Base-by-base conservation (phyloP, 1,140 invertebrate species). In the Holotrichia oblita region DNA sequence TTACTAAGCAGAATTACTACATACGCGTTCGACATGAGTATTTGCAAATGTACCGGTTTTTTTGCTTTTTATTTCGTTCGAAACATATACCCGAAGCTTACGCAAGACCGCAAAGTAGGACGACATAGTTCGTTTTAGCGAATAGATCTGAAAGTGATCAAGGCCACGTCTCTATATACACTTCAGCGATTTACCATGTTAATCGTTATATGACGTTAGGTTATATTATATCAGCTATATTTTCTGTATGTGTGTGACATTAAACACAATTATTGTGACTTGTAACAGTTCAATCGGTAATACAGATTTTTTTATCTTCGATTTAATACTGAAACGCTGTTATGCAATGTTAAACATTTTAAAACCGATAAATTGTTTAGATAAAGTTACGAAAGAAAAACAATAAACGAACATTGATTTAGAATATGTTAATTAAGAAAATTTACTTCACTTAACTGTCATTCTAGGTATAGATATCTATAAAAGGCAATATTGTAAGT, bases 71-170 rank as follows among this genome's bases (percentile, higher is more conserved):
- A 34, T 2, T 34, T 34, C 27, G 27, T 34, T 34, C 27, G 27
- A 34, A 34, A 34, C 22, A 69, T 69, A 69, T 69, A 69, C 8
- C 22, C 20, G 24, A 69, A 69, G 27, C 17, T 69, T 69, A 14
- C 61, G 61, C 61, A 69, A 69, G 10, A 27, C 27, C 22, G 22
- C 24, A 69, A 48, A 69, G 61, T 69, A 69, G 61, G 61, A 69
- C 61, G 61, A 69, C 61, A 69, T 69, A 69, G 61, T 24, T 69
- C 22, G 24, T 69, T 69, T 69, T 69, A 69, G 22, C 61, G 22
- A 27, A 69, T 69, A 69, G 61, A 69, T 69, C 61, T 69, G 61
- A 69, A 69, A 69, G 61, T 69, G 61, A 69, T 69, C 61, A 69
- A 69, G 61, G 61, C 61, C 22, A 34, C 20, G 27, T 69, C 22